A percentile compares a stretch with the other conserved stretches of the same genome.
Evolutionary conservation across 2,888 invertebrate genomes (phyloP).

Genomic region (Tetragonisca angustula): DNA sequence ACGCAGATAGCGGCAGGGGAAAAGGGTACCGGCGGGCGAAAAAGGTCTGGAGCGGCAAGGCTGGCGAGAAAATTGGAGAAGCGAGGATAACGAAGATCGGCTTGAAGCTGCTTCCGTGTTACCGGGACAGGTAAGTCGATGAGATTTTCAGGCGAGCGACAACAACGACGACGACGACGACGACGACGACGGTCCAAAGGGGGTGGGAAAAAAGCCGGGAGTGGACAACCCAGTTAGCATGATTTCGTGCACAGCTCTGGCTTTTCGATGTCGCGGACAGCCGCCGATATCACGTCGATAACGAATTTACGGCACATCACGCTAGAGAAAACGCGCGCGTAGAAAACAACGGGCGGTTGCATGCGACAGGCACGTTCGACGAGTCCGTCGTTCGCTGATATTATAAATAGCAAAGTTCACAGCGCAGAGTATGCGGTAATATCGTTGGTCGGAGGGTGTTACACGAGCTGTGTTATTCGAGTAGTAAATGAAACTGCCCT

Average conservation of each 20-base stretch:
- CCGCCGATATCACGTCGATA: slow-evolving; percentile 25
- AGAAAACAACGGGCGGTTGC: background rate
- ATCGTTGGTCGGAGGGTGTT: slow-evolving; percentile 50
- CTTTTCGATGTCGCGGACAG: background rate
- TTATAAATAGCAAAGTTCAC: slow-evolving; percentile 19
- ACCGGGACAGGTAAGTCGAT: slow-evolving; percentile 17
- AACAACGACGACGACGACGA: too few relatives aligned
- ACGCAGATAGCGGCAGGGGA: too few relatives aligned
- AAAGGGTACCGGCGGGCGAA: background rate
- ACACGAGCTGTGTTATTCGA: slow-evolving; percentile 31
- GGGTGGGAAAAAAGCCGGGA: background rate
- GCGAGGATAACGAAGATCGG: slow-evolving; percentile 32
- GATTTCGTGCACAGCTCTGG: background rate
- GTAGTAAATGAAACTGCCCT: slow-evolving; percentile 28
- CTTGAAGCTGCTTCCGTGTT: slow-evolving; percentile 15
- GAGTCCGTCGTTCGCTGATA: slow-evolving; percentile 16
- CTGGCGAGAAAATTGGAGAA: slow-evolving; percentile 22
- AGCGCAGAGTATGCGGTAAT: slow-evolving; percentile 51
- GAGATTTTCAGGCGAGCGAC: background rate
- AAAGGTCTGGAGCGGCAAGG: background rate
- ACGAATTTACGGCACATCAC: slow-evolving; percentile 47
- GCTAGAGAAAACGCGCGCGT: slow-evolving; percentile 7
- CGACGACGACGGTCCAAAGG: too few relatives aligned
- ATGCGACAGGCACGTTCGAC: slow-evolving; percentile 35
- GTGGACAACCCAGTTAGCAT: background rate